phyloP scores from a whole-genome alignment of 1,140 invertebrate genomes.

The Schmidtea mediterranea region DNA sequence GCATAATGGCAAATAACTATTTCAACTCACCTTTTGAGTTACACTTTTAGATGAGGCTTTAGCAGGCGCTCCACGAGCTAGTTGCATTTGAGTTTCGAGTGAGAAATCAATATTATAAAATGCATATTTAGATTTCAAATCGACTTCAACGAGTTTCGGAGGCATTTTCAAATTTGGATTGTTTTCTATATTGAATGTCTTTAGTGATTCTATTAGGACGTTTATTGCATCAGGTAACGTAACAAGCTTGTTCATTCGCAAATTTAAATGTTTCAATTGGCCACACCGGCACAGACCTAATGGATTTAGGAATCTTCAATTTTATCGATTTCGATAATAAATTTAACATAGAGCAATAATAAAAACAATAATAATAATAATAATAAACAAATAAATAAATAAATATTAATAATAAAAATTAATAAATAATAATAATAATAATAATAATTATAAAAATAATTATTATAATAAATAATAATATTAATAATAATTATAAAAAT shows the following conservation, averaged over 20 bases:
- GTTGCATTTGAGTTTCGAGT: conserved; percentile 56
- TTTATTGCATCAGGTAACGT: conserved; percentile 91
- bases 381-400: too few relatives aligned
- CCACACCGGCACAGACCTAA: conserved; percentile 48
- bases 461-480: too few relatives aligned
- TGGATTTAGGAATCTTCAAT: not conserved
- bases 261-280: conserved; percentile 66
- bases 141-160: conserved; percentile 47
- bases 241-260: conserved; percentile 70
- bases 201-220: conserved; percentile 45
- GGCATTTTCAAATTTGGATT: conserved; percentile 92
- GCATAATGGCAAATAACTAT: too few relatives aligned
- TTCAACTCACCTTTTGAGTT: too few relatives aligned
- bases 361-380: too few relatives aligned
- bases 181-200: conserved; percentile 58
- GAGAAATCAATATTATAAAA: conserved; percentile 99
- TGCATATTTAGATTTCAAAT: conserved; percentile 43
- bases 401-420: too few relatives aligned
- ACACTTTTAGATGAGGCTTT: too few relatives aligned
- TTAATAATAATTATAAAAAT: too few relatives aligned
- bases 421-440: too few relatives aligned
- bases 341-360: too few relatives aligned
- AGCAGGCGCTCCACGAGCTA: conserved; percentile 35
- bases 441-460: too few relatives aligned
- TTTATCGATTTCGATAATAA: not conserved